phyloP scores from a whole-genome alignment of 2,888 invertebrate species.

The Neoascia interrupta region DNA sequence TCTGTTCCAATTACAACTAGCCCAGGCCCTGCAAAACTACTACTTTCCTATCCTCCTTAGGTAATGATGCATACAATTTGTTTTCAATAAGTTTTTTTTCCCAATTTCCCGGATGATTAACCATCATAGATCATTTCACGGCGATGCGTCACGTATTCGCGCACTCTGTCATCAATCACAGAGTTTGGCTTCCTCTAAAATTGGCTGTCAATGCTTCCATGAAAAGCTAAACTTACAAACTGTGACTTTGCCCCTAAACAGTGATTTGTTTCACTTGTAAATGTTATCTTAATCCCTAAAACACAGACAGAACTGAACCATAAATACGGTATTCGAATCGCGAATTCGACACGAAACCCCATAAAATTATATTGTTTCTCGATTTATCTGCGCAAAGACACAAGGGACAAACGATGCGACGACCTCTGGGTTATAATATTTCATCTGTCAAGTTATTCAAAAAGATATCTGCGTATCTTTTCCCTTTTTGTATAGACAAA shows the following conservation, averaged over 20 bases:
- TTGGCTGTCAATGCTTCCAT: constrained; percentile 44
- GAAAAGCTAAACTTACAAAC: constrained; percentile 28
- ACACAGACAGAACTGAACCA: constrained; percentile 41
- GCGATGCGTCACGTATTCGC: constrained; percentile 32
- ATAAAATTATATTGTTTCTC: neutral
- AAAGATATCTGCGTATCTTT: constrained; percentile 48
- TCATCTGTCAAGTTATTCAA: constrained; percentile 66
- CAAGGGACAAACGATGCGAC: constrained; percentile 8
- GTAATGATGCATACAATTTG: constrained; percentile 46
- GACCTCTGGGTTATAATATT: constrained; percentile 49
- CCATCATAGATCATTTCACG: constrained; percentile 33
- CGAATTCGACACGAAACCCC: constrained; percentile 37
- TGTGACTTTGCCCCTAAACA: neutral
- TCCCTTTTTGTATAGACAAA: neutral
- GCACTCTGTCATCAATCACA: constrained; percentile 60
- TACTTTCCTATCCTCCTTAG: no score
- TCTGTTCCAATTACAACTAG: no score
- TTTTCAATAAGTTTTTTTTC: constrained; percentile 40
- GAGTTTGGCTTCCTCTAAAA: constrained; percentile 41
- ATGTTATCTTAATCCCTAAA: constrained; percentile 21
- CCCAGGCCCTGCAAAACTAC: no score
- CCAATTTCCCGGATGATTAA: constrained; percentile 60
- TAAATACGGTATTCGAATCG: constrained; percentile 57
- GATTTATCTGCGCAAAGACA: constrained; percentile 40
- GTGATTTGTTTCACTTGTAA: constrained; percentile 44